Base-by-base conservation (phyloP, 1,140 invertebrate species). In the Acyrthosiphon pisum region DNA sequence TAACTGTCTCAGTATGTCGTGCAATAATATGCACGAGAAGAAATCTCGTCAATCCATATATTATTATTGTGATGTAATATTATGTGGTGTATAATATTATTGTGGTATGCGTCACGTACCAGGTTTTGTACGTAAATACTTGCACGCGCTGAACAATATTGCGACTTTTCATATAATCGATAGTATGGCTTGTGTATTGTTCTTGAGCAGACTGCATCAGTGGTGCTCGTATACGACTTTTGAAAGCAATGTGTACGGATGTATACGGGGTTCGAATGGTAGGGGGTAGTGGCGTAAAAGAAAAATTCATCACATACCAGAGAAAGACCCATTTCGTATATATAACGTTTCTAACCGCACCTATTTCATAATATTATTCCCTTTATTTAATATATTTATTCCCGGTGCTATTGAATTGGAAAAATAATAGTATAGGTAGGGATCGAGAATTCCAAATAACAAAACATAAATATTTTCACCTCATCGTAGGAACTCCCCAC, bases 291-390 rank as follows among this genome's bases (percentile, higher is more conserved):
- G 60, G 60, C 14, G 30, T 76, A 76, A 76, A n/a, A 76, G 60
- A 76, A 76, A 76, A 76, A 76, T 76, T 76, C 60, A 76, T 76
- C 60, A 35, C 60, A 76, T 76, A 76, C 60, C 60, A n/a, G 60
- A 35, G 60, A 76, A 76, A 76, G 30, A 18, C 60, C 60, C 60
- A 76, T 76, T 76, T 35, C 60, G 30, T 76, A n/a, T 60, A n/a
- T 60, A 60, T 76, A 76, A 76, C 60, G 20, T 76, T 76, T 76
- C 60, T 76, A 76, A 76, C 60, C 60, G 6, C 30, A n/a, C 60
- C 60, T 76, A 76, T 76, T 76, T 76, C 60, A 76, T 76, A 76
- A 76, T 76, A n/a, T 76, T 76, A 76, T 76, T 76, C 60, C 60
- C 60, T 35, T 76, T 76, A 76, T 76, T 76, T 76, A 76, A 76